Evolutionary conservation across 2,888 invertebrate genomes (phyloP), one percentile per base, ranked within the genome.

Genomic region (Fragum sueziense): DNA sequence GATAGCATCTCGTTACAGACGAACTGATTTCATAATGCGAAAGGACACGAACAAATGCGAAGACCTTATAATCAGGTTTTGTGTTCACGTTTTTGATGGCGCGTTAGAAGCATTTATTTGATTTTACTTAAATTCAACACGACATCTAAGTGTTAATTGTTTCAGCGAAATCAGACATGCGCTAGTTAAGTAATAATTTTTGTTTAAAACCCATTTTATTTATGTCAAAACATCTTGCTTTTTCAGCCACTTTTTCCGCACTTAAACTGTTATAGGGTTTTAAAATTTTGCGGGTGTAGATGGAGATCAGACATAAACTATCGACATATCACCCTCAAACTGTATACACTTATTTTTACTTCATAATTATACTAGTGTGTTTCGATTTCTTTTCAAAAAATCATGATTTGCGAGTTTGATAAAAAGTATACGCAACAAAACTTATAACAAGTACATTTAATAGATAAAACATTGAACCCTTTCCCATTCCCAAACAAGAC

Each of bases 221-320:
- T 34, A 37, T 59, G 68, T 4, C 25, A 22, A 17, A 37, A 51
- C 4, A 34, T 37, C 0, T 68, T 25, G 1, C 54, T n/a, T 17
- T 54, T 29, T n/a, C 74, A 47, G 6, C 41, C 74, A 9, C 74
- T 54, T 37, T 25, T 51, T 47, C 74, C 74, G 0, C 70, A 14
- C 41, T 70, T 27, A 27, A 69, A 37, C 2, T 74, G 31, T 25
- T 70, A 74, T 33, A 78, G 1, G 25, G 51, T 74, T 22, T 69
- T 73, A n/a, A 77, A 52, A 22, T 73, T 41, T 73, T 77, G 77
- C 20, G 51, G 47, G 11, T 29, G 1, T n/a, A 33, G 17, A 22
- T 37, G n/a, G n/a, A n/a, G n/a, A n/a, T 37, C 37, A 22, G 20
- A 29, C 27, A 22, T 27, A 14, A 14, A 1, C 29, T n/a, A n/a